Evolutionary conservation across 2,797 vertebrate species (phyloP).

Genomic region (Gymnothorax javanicus): DNA sequence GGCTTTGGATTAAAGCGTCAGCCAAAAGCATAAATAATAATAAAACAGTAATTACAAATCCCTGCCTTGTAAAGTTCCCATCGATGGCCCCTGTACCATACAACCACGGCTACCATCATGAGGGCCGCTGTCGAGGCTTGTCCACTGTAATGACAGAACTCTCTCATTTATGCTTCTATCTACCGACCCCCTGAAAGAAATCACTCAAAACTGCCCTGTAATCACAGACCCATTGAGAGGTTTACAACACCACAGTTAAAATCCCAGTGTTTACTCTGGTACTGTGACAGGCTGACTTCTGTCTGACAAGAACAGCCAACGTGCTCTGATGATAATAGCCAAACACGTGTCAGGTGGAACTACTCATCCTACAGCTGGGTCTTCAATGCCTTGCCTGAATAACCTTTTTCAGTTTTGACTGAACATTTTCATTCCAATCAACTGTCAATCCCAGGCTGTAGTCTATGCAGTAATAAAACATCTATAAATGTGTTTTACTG

Average conservation of each 20-base stretch:
- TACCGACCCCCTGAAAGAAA: slow-evolving; percentile 6
- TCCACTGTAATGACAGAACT: slow-evolving; percentile 16
- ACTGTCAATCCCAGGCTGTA: not conserved
- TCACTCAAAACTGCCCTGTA: slow-evolving; percentile 57
- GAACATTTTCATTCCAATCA: not conserved
- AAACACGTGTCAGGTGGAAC: slow-evolving; percentile 45
- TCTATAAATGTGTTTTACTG: not conserved
- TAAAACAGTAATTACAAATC: slow-evolving; percentile 75
- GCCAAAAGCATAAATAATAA: slow-evolving; percentile 69
- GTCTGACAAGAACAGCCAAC: slow-evolving; percentile 66
- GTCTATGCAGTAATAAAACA: not conserved
- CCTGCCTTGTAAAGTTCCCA: slow-evolving; percentile 72
- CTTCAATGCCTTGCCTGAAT: not conserved
- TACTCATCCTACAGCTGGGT: not conserved
- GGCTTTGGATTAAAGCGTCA: slow-evolving; percentile 51
- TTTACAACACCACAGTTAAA: slow-evolving; percentile 72
- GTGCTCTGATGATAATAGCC: slow-evolving; percentile 56
- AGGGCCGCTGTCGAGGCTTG: slow-evolving; percentile 6
- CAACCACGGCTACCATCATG: not conserved
- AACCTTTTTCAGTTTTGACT: not conserved
- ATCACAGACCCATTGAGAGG: slow-evolving; percentile 61
- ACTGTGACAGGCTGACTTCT: slow-evolving; percentile 61
- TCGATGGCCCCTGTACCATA: slow-evolving; percentile 38
- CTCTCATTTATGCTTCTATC: not conserved
- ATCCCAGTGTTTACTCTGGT: slow-evolving; percentile 65